Evolutionary conservation across 2,888 invertebrate genomes (phyloP).

Genomic region (Brachypalpus laphriformis): DNA sequence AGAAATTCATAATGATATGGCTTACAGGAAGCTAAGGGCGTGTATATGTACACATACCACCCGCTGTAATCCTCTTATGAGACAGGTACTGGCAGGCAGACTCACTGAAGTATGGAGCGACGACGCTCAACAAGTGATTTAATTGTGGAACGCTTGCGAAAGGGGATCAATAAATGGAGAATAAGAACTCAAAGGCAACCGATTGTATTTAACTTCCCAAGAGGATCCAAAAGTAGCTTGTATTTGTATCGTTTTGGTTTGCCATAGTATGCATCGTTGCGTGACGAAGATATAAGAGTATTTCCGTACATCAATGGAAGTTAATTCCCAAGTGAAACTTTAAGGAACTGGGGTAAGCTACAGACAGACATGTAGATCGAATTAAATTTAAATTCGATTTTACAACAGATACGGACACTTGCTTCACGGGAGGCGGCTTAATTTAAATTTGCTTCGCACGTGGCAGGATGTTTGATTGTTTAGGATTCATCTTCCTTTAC

Average conservation of each 20-base stretch:
- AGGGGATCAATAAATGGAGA: slow-evolving; percentile 36
- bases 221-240: background rate
- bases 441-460: background rate
- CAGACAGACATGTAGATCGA: background rate
- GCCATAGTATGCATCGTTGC: background rate
- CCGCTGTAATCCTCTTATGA: slow-evolving; percentile 46
- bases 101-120: background rate
- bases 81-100: background rate
- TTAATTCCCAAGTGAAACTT: background rate
- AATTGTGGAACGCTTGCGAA: slow-evolving; percentile 32
- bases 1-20: slow-evolving; percentile 32
- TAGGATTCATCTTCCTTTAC: too few species aligned
- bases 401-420: background rate
- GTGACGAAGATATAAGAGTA: background rate
- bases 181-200: slow-evolving; percentile 23
- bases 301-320: background rate
- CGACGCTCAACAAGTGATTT: slow-evolving; percentile 55
- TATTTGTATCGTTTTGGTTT: background rate
- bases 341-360: background rate
- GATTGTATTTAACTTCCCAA: background rate
- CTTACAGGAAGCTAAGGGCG: slow-evolving; percentile 50
- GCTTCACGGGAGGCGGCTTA: background rate
- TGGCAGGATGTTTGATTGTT: background rate
- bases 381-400: background rate
- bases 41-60: background rate